Percentiles rank a stretch among this genome's conserved stretches.
phyloP scores from a whole-genome alignment of 2,888 invertebrate species.

The Mimas tiliae region DNA sequence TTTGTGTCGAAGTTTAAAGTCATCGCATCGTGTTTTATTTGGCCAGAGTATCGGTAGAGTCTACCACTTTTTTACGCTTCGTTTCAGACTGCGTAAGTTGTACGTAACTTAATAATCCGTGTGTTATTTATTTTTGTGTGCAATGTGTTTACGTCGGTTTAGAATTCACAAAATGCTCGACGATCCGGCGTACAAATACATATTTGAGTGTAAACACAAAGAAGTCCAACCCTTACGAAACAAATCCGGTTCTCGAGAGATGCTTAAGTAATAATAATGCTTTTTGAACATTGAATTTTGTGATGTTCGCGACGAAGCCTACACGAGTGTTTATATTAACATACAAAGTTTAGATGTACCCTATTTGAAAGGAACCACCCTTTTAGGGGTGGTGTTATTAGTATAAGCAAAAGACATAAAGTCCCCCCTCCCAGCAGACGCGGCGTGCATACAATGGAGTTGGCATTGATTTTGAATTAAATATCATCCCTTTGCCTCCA shows the following conservation, averaged over 20 bases:
- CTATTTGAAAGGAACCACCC: slow-evolving; percentile 71
- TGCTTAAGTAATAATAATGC: slow-evolving; percentile 66
- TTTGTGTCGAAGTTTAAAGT: slow-evolving; percentile 23
- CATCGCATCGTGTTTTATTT: slow-evolving; percentile 29
- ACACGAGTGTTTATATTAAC: slow-evolving; percentile 80
- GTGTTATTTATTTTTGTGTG: background rate
- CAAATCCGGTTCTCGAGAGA: slow-evolving; percentile 56
- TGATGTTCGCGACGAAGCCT: slow-evolving; percentile 67
- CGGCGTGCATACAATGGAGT: slow-evolving; percentile 78
- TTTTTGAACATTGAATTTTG: slow-evolving; percentile 68
- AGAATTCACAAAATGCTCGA: background rate
- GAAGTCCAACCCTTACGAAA: slow-evolving; percentile 37
- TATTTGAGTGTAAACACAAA: slow-evolving; percentile 4
- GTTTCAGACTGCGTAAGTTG: background rate
- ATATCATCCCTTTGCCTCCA: slow-evolving; percentile 71
- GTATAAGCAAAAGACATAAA: slow-evolving; percentile 80
- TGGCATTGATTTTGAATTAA: slow-evolving; percentile 81
- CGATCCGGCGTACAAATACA: slow-evolving; percentile 5
- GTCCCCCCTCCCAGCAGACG: slow-evolving; percentile 67
- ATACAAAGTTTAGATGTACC: slow-evolving; percentile 75
- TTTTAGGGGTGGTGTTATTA: slow-evolving; percentile 77
- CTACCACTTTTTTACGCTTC: slow-evolving; percentile 1
- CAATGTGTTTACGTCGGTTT: background rate
- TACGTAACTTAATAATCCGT: background rate
- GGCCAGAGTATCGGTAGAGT: background rate